Conservation (phyloP, 2,888 invertebrate species). For the Drosophila emarginata region DNA sequence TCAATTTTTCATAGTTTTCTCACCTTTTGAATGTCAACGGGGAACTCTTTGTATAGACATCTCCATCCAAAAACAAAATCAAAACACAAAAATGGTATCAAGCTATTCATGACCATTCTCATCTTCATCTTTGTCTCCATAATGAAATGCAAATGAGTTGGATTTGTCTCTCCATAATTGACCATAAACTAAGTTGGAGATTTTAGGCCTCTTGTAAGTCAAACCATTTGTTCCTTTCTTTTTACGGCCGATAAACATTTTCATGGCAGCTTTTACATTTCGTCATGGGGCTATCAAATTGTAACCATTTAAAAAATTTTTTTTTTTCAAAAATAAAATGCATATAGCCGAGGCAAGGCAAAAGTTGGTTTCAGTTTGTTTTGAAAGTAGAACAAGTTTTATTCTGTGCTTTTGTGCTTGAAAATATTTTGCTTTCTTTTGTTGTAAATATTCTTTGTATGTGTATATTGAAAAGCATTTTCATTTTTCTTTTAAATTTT, state of each 20-base stretch:
- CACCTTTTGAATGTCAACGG: slow-evolving; percentile 47
- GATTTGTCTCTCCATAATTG: slow-evolving; percentile 41
- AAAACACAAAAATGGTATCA: slow-evolving; percentile 21
- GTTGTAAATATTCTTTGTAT: not conserved
- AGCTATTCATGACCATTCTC: slow-evolving; percentile 9
- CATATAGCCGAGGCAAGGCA: not conserved
- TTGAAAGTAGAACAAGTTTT: slow-evolving; percentile 3
- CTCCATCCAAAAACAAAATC: slow-evolving; percentile 41
- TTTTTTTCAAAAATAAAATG: not conserved
- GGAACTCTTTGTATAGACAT: slow-evolving; percentile 56
- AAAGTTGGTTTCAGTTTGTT: not conserved
- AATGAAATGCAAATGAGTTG: slow-evolving; percentile 55
- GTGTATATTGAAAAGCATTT: slow-evolving; percentile 15
- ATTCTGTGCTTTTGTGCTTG: not conserved
- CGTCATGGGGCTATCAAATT: slow-evolving; percentile 38
- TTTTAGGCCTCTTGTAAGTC: slow-evolving; percentile 25
- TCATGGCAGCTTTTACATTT: slow-evolving; percentile 44
- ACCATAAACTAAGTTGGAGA: slow-evolving; percentile 26
- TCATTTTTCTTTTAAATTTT: slow-evolving; percentile 28
- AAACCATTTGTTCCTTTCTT: slow-evolving; percentile 14
- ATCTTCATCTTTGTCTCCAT: slow-evolving; percentile 34
- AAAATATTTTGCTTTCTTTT: not conserved
- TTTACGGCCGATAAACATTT: slow-evolving; percentile 8
- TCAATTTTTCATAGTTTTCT: slow-evolving; percentile 10
- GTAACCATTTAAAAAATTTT: slow-evolving; percentile 38